These are phyloP conservation scores for Cancer borealis DNA, from an alignment of 2,888 invertebrate genomes.

Conservation along the genomic window DNA sequence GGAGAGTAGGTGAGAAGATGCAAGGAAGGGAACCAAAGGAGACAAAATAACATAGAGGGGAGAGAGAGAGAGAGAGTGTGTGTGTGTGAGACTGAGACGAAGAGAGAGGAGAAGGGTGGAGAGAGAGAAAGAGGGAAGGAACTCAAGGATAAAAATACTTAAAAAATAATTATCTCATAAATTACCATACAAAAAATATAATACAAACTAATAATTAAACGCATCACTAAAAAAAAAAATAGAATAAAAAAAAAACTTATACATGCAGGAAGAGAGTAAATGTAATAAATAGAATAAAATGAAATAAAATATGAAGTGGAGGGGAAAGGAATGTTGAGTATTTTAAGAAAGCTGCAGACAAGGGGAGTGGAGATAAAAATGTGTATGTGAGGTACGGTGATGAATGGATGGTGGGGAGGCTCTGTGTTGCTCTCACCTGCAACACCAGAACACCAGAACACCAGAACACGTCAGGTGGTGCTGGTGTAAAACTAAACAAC, in stretches of 20 bases:
- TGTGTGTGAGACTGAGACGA: conserved; percentile 8
- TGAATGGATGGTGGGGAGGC: conserved; percentile 12
- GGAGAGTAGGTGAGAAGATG: conserved; percentile 40
- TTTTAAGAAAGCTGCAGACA: conserved; percentile 26
- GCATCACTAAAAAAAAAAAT: not conserved
- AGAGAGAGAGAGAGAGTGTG: not conserved
- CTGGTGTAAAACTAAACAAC: no score
- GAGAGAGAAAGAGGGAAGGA: conserved; percentile 28
- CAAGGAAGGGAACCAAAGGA: conserved; percentile 39
- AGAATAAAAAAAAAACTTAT: not conserved
- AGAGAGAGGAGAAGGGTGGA: conserved; percentile 31
- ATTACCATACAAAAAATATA: not conserved
- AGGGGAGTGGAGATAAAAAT: not conserved
- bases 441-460: not conserved
- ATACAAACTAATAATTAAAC: no score
- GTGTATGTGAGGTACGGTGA: not conserved
- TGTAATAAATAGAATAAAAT: not conserved
- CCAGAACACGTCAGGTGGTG: not conserved
- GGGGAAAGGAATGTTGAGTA: conserved; percentile 9
- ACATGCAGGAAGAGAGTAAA: not conserved
- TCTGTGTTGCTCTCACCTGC: not conserved
- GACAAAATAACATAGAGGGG: conserved; percentile 47
- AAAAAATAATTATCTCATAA: not conserved
- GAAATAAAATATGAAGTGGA: conserved; percentile 9
- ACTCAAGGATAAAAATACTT: not conserved